Conservation (phyloP, 2,797 vertebrate species). For the Rhinatrema bivittatum region DNA sequence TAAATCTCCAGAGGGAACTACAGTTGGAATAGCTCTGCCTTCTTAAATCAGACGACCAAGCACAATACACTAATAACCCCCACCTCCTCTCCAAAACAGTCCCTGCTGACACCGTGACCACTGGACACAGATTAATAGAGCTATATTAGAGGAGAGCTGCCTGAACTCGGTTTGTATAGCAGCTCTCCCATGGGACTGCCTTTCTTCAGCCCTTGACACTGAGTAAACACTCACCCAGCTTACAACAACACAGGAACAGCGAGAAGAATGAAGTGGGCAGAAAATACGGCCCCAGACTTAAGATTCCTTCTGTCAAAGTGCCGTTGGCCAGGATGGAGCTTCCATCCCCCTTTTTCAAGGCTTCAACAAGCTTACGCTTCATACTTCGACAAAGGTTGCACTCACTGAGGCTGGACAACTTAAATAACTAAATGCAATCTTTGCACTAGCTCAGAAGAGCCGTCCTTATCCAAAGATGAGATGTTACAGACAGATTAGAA, state of each 20-base stretch:
- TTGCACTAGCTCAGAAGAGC: not conserved
- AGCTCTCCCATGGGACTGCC: not conserved
- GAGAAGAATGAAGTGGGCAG: not conserved
- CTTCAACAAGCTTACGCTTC: not conserved
- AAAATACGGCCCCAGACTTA: too few species aligned
- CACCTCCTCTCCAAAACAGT: not conserved
- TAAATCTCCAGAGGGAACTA: too few species aligned
- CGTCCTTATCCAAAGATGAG: not conserved
- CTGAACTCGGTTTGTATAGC: not conserved
- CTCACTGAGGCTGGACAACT: not conserved
- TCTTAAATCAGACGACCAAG: too few species aligned
- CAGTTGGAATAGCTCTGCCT: too few species aligned
- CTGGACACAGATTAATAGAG: rapidly evolving
- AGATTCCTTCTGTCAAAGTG: not conserved
- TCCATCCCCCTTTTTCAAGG: not conserved
- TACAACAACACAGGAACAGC: not conserved
- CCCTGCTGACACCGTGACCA: not conserved
- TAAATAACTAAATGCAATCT: not conserved
- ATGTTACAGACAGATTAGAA: not conserved
- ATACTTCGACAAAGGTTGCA: not conserved
- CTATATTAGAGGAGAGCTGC: not conserved
- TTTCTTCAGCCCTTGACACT: not conserved
- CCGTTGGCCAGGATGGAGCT: not conserved
- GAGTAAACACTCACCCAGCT: not conserved
- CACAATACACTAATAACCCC: too few species aligned